Evolutionary conservation across 2,113 vertebrate species (phyloP).

Genomic region (Chelonoidis abingdonii): DNA sequence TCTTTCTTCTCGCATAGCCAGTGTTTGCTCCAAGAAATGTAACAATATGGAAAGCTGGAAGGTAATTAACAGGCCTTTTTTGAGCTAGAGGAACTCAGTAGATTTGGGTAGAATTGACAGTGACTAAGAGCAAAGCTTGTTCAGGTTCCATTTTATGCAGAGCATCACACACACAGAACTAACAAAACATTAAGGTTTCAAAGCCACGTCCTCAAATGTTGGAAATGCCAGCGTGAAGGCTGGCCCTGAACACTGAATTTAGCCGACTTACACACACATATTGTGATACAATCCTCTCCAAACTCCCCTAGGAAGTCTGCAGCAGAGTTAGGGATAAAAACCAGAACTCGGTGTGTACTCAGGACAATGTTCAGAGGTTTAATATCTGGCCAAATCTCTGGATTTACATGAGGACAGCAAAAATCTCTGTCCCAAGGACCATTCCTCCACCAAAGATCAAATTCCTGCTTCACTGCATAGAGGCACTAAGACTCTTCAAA

Average conservation of each 20-base stretch:
- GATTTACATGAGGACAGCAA: neutral
- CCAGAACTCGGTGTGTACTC: neutral
- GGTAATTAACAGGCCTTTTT: accelerated
- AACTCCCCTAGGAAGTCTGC: neutral
- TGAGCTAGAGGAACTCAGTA: neutral
- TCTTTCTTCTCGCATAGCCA: accelerated
- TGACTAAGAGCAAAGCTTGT: neutral
- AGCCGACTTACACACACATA: neutral
- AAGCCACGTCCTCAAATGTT: neutral
- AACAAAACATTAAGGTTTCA: neutral
- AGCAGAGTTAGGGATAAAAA: neutral
- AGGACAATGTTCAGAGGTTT: neutral
- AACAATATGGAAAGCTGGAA: accelerated
- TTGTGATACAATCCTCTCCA: neutral
- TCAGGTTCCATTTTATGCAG: neutral
- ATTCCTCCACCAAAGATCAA: accelerated
- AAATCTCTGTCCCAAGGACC: neutral
- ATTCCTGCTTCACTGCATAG: accelerated
- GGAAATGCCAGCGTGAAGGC: neutral
- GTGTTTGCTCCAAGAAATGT: neutral
- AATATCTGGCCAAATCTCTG: neutral
- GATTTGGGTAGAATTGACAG: neutral
- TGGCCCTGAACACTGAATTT: neutral
- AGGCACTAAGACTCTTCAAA: accelerated
- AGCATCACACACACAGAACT: neutral